phyloP scores from a whole-genome alignment of 2,888 invertebrate species.

The Lampropteryx suffumata region DNA sequence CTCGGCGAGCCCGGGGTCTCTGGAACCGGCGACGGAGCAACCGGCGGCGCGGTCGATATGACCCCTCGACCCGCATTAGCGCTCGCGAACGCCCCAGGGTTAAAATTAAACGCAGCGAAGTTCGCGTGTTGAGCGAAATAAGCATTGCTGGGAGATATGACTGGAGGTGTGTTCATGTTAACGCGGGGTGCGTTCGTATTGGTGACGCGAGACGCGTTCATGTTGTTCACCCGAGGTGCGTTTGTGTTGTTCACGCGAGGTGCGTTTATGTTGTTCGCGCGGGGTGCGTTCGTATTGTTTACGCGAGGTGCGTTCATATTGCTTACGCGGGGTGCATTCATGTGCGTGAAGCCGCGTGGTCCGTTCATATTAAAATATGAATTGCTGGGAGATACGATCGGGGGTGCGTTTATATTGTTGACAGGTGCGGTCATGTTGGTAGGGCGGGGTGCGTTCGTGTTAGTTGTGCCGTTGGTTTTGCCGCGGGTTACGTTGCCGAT shows the following conservation, averaged over 20 bases:
- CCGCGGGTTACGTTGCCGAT: background rate
- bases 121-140: background rate
- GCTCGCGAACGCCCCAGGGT: background rate
- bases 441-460: background rate
- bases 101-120: background rate
- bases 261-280: too few species aligned
- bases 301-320: background rate
- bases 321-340: too few species aligned
- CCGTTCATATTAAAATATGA: background rate
- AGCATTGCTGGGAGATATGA: background rate
- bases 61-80: slow-evolving; percentile 11
- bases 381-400: background rate
- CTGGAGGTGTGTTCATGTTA: background rate
- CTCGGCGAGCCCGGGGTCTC: slow-evolving; percentile 42
- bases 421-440: background rate
- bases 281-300: background rate
- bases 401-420: too few species aligned
- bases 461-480: background rate
- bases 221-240: background rate
- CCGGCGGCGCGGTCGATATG: slow-evolving; percentile 18
- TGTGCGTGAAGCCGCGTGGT: too few species aligned
- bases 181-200: too few species aligned
- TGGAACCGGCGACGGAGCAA: slow-evolving; percentile 1
- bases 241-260: too few species aligned
- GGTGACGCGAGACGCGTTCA: background rate